phyloP scores from a whole-genome alignment of 2,113 vertebrate genomes.

The Motacilla alba region DNA sequence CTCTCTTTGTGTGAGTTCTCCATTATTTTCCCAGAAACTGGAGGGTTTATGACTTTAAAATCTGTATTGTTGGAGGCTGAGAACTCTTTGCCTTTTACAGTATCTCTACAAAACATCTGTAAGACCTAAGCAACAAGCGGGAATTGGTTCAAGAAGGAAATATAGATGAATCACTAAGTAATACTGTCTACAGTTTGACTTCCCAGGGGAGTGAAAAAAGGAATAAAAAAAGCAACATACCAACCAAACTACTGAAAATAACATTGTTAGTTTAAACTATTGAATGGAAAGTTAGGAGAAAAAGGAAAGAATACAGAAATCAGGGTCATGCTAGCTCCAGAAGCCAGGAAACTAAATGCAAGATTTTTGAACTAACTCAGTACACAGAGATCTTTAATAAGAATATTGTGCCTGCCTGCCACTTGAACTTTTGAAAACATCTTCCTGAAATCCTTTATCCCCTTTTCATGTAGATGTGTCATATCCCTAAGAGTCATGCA shows the following conservation, averaged over 20 bases:
- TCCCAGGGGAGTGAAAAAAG: background rate
- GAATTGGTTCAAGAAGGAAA: background rate
- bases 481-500: background rate
- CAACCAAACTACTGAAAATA: background rate
- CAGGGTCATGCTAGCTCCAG: background rate
- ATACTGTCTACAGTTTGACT: background rate
- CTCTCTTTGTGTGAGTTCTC: background rate
- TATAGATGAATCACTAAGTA: background rate
- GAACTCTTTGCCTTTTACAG: slow-evolving; percentile 36
- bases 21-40: slow-evolving; percentile 1
- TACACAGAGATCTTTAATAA: background rate
- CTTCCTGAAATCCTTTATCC: background rate
- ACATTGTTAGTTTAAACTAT: background rate
- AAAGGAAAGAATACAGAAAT: background rate
- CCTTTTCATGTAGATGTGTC: background rate
- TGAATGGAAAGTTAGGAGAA: background rate
- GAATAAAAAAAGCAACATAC: background rate
- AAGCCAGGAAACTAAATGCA: background rate
- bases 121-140: background rate
- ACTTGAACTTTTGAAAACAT: background rate
- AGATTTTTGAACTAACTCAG: background rate
- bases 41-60: slow-evolving; percentile 34
- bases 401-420: background rate
- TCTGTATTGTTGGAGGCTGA: background rate
- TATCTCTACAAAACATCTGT: slow-evolving; percentile 66